Percentiles rank a stretch among this genome's conserved stretches.
phyloP scores from a whole-genome alignment of 2,888 invertebrate genomes.

The Therioaphis trifolii region DNA sequence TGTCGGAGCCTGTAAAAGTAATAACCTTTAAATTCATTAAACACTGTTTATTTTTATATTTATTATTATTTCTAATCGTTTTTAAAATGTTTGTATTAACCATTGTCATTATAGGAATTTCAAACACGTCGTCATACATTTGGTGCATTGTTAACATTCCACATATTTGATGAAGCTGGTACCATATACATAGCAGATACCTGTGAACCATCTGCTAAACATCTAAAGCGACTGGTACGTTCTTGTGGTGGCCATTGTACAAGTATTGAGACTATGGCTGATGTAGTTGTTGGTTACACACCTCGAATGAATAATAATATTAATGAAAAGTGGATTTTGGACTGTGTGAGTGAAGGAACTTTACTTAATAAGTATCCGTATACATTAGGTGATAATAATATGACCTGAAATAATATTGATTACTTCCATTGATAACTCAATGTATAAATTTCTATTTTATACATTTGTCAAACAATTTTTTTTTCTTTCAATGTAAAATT shows the following conservation, averaged over 20 bases:
- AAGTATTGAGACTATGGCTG: conserved; percentile 70
- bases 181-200: conserved; percentile 72
- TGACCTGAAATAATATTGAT: no score
- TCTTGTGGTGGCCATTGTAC: conserved; percentile 73
- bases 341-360: conserved; percentile 70
- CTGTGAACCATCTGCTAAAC: conserved; percentile 71
- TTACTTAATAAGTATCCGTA: conserved; percentile 34
- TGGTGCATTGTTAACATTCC: conserved; percentile 72
- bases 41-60: not conserved
- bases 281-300: conserved; percentile 72
- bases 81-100: not conserved
- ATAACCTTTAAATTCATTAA: not conserved
- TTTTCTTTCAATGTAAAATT: no score
- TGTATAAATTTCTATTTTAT: no score
- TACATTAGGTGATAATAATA: not conserved
- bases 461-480: no score
- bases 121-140: conserved; percentile 75
- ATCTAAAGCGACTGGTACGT: conserved; percentile 73
- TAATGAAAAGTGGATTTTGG: conserved; percentile 75
- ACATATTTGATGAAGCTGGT: conserved; percentile 74
- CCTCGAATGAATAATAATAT: conserved; percentile 25
- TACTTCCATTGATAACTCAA: no score
- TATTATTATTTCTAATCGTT: not conserved
- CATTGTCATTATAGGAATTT: conserved; percentile 71
- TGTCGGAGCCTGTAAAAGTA: conserved; percentile 53